Percentiles rank a stretch among this genome's conserved stretches.
phyloP scores from a whole-genome alignment of 92 coral and sea anemone species.

The Paragorgia papillata region DNA sequence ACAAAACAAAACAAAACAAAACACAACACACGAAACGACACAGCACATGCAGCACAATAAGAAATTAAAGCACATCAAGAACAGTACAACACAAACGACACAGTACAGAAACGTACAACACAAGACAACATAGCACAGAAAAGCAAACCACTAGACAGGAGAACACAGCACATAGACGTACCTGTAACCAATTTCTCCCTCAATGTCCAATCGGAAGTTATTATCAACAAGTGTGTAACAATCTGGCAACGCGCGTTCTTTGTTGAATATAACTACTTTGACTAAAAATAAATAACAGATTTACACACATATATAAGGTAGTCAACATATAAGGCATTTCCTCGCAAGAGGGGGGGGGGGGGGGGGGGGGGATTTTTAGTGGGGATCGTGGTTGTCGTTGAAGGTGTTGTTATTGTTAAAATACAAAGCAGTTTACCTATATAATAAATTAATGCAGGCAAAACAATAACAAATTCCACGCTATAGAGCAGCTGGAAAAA shows the following conservation, averaged over 20 bases:
- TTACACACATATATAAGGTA: not conserved
- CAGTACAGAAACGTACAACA: not conserved
- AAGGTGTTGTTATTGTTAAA: too few relatives aligned
- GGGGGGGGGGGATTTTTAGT: too few relatives aligned
- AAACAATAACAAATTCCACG: constrained; percentile 72
- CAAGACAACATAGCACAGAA: not conserved
- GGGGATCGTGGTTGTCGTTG: too few relatives aligned
- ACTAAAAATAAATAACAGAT: constrained; percentile 43
- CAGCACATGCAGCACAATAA: too few relatives aligned
- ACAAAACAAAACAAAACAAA: too few relatives aligned
- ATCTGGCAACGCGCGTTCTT: constrained; percentile 72
- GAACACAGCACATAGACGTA: constrained; percentile 20
- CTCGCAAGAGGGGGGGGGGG: too few relatives aligned
- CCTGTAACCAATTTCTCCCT: constrained; percentile 85
- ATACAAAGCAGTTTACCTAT: constrained; percentile 58
- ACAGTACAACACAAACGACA: too few relatives aligned
- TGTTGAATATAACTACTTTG: constrained; percentile 73
- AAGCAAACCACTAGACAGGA: too few relatives aligned
- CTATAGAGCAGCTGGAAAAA: constrained; percentile 78
- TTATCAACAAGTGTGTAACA: constrained; percentile 34
- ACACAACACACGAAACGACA: too few relatives aligned
- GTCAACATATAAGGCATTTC: too few relatives aligned
- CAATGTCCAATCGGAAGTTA: constrained; percentile 43
- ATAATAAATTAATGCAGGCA: constrained; percentile 76
- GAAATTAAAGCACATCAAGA: too few relatives aligned